A percentile compares a stretch with the other conserved stretches of the same genome.
These are phyloP conservation scores for Romanogobio albipinnatus DNA, from an alignment of 2,113 vertebrate genomes.

Conservation along the genomic window DNA sequence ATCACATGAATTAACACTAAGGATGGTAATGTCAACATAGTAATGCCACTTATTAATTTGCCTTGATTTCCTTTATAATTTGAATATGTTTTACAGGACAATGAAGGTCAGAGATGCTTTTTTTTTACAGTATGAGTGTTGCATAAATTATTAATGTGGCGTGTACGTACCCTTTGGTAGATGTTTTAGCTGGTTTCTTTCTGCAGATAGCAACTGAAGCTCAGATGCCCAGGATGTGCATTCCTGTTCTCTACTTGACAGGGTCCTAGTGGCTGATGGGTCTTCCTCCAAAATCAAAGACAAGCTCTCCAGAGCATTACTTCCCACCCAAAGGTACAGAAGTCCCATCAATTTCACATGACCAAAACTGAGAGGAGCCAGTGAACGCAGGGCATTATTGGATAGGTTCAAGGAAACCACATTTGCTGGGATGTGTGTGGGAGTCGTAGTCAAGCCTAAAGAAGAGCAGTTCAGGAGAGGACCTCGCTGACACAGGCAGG, in stretches of 20 bases:
- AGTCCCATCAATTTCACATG: slow-evolving; percentile 53
- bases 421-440: slow-evolving; percentile 57
- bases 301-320: slow-evolving; percentile 71
- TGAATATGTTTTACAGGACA: not conserved
- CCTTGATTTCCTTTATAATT: not conserved
- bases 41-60: not conserved
- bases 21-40: not conserved
- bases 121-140: not conserved
- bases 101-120: not conserved
- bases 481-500: slow-evolving; percentile 66
- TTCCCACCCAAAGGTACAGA: slow-evolving; percentile 68
- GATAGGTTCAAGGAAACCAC: slow-evolving; percentile 72
- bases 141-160: slow-evolving; percentile 3
- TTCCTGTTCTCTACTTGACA: slow-evolving; percentile 16
- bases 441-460: slow-evolving; percentile 60
- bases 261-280: slow-evolving; percentile 18
- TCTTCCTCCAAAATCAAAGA: slow-evolving; percentile 67
- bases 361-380: slow-evolving; percentile 50
- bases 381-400: slow-evolving; percentile 66
- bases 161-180: slow-evolving; percentile 82
- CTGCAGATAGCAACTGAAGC: slow-evolving; percentile 75
- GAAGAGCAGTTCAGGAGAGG: slow-evolving; percentile 73
- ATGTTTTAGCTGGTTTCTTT: slow-evolving; percentile 79
- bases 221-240: slow-evolving; percentile 75
- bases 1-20: not conserved